Conservation (phyloP, 2,888 invertebrate genomes). For the Endotricha flammealis region DNA sequence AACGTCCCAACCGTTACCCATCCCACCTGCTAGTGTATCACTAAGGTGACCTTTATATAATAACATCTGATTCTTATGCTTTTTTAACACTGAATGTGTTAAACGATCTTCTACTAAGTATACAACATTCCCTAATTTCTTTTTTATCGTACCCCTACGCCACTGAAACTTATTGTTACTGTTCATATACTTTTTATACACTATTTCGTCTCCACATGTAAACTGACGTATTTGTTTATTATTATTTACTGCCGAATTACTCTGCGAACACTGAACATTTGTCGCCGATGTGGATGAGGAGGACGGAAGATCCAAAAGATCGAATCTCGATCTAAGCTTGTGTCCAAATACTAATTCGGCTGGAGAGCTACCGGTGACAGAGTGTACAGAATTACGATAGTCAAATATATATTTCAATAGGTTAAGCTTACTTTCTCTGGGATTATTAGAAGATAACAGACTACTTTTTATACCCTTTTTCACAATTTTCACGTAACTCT, state of each 20-base stretch:
- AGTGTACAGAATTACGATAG: conserved; percentile 20
- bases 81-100: neutral
- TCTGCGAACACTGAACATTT: no score
- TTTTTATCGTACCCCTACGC: conserved; percentile 15
- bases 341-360: conserved; percentile 18
- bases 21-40: no score
- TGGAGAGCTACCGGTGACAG: conserved; percentile 18
- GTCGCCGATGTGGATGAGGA: conserved; percentile 10
- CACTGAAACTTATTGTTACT: conserved; percentile 14
- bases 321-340: conserved; percentile 16
- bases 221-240: no score
- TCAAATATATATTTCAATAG: conserved; percentile 23
- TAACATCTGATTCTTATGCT: conserved; percentile 12
- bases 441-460: conserved; percentile 7
- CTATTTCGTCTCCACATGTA: no score
- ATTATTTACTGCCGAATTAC: no score
- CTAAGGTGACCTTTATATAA: no score
- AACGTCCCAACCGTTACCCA: no score
- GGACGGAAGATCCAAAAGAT: conserved; percentile 12
- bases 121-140: conserved; percentile 11
- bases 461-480: conserved; percentile 25
- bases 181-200: conserved; percentile 11
- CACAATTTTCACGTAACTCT: conserved; percentile 25
- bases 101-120: conserved; percentile 12
- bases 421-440: conserved; percentile 9